Evolutionary conservation across 1,140 invertebrate genomes (phyloP).

Genomic region (Bombus picipes): DNA sequence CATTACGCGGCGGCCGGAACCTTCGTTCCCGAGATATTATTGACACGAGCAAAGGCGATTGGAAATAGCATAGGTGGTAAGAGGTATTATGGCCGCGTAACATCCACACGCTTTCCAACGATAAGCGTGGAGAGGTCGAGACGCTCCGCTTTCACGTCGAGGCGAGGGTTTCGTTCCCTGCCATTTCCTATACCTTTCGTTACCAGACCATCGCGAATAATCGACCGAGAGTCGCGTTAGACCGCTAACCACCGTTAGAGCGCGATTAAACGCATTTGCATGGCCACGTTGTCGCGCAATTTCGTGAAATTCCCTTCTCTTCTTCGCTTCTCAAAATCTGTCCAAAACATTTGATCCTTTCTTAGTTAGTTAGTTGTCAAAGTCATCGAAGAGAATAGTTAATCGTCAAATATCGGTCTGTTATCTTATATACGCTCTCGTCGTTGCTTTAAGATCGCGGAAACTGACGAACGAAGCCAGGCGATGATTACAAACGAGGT

Average conservation of each 20-base stretch:
- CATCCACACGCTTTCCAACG: background rate
- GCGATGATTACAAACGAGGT: background rate
- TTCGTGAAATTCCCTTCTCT: background rate
- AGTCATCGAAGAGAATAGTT: background rate
- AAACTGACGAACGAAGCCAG: slow-evolving; percentile 26
- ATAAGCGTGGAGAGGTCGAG: background rate
- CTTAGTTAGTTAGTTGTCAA: rapidly evolving
- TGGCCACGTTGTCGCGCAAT: background rate
- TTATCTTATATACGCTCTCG: background rate
- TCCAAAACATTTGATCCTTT: too few species aligned
- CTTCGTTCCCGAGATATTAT: slow-evolving; percentile 28
- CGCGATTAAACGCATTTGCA: slow-evolving; percentile 25
- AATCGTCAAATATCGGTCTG: too few species aligned
- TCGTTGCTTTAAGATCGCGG: background rate
- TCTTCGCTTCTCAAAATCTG: background rate
- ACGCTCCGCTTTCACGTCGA: background rate
- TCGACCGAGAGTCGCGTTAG: background rate
- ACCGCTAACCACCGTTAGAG: background rate
- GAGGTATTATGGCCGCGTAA: background rate
- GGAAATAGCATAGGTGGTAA: background rate
- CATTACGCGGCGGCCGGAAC: slow-evolving; percentile 9
- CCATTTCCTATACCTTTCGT: slow-evolving; percentile 14
- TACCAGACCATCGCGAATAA: background rate
- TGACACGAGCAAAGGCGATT: slow-evolving; percentile 8
- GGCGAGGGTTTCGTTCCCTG: background rate